Conservation (phyloP, 2,113 vertebrate species). For the Cryptotis parvus region DNA sequence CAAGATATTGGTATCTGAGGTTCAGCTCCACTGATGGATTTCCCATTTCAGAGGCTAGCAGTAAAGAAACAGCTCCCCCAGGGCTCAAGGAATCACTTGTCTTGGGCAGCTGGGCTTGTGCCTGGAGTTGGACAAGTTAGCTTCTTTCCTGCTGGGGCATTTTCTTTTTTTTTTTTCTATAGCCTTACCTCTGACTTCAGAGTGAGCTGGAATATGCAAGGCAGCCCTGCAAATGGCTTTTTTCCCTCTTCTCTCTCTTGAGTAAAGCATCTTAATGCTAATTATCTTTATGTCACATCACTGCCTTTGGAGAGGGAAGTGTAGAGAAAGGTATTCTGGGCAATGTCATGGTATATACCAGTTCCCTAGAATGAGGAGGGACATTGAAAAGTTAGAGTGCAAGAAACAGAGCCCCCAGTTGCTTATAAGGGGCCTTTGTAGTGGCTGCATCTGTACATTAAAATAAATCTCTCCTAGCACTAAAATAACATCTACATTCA, state of each 20-base stretch:
- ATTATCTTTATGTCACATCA: slow-evolving; percentile 25
- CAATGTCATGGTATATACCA: neutral
- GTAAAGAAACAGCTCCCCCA: neutral
- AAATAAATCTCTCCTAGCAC: slow-evolving; percentile 78
- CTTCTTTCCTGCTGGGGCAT: neutral
- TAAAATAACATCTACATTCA: slow-evolving; percentile 79
- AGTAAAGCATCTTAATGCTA: slow-evolving; percentile 47
- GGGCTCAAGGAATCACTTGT: neutral
- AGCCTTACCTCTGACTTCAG: neutral
- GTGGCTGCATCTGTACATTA: slow-evolving; percentile 75
- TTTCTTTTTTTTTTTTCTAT: neutral
- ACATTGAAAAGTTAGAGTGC: neutral
- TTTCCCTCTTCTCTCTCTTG: neutral
- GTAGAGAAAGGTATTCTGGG: neutral
- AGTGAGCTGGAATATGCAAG: neutral
- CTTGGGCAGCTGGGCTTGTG: neutral
- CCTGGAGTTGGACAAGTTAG: neutral
- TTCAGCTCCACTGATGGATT: neutral
- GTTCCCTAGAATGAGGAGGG: neutral
- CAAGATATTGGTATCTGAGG: slow-evolving; percentile 47
- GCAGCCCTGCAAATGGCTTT: neutral
- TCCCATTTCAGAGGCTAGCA: neutral
- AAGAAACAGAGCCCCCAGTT: slow-evolving; percentile 22
- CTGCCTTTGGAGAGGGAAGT: slow-evolving; percentile 24
- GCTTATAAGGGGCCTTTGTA: slow-evolving; percentile 76